Base-by-base conservation (phyloP, 2,797 vertebrate genomes). In the Paedocypris micromegethes region DNA sequence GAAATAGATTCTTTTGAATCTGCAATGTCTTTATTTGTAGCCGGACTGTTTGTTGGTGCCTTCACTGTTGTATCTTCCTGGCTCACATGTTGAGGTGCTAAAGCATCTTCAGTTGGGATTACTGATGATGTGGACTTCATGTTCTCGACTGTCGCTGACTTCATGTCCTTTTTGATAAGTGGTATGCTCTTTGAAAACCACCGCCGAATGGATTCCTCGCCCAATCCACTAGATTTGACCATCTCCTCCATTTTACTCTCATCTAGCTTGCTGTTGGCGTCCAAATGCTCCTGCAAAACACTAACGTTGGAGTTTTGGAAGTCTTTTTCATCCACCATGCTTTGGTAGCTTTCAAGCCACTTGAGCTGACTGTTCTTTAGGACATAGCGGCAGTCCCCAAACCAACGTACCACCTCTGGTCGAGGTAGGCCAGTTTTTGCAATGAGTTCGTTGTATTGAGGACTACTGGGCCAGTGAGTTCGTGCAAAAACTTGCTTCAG, bases 371-470 rank as follows among this genome's bases (percentile, higher is more conserved):
- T 91, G 0, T 96, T 97, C 86, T 99, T 99, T 76, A 93, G 92
- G 75, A 94, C 92, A 0, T 99, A 98, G 3, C 97, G 92, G 74
- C 91, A 93, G 80, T 96, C 96, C 6, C 97, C 97, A 0, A 98
- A 98, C 95, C 96, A 98, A 77, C 95, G 95, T 69, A 98, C 96
- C 62, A 99, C 92, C 77, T 99, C 97, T 0, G 93, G 89, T 39
- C 96, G 84, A 0, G 93, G 89, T 79, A 99, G 87, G 40, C 93
- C 93, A 0, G 93, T 93, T 69, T 87, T 86, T 5, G 90, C 83
- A 75, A 93, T 88, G 45, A 98, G 86, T 56, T 91, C 84, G 0
- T 98, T 95, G 0, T 99, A 98, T 83, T 97, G 93, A 53, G 92
- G 82, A 47, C 90, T 93, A 7, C 89, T 94, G 39, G 97, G 97